Evolutionary conservation across 2,888 invertebrate species (phyloP), one percentile per base, ranked within the genome.

Genomic region (Imbricaverruca yamaguchii): DNA sequence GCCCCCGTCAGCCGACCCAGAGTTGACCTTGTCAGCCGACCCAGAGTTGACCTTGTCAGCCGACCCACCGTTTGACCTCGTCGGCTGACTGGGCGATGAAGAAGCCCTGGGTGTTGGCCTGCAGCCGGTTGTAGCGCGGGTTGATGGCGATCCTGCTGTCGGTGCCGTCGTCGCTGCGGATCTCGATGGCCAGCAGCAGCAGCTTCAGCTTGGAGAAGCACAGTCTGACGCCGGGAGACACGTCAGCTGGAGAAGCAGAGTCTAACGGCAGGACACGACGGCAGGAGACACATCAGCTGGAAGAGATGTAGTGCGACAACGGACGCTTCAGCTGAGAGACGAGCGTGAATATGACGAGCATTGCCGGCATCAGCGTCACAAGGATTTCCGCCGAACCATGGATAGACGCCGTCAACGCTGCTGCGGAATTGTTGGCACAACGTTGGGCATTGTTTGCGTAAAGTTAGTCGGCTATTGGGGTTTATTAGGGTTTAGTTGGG

Each of bases 61-160:
- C 55, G 7, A 39, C 80, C 77, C 39, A 39, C 99, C 98, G 93
- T 91, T 99, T 99, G 74, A 99, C 99, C 91, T 99, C 99, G 89
- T 99, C 99, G 81, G 99, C 98, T 85, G 98, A 98, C 89, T 99
- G 99, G 85, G 99, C 99, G 88, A 99, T 99, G 89, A 99, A 99
- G 91, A 99, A 99, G 85, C 99, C 99, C 90, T 99, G 98, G 84
- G 99, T 99, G 88, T 97, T 98, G 82, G 97, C 94, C 87, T 96
- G 95, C 85, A 99, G 98, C 89, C 96, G 97, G 85, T 95, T 96
- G 85, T 93, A 95, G 84, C 96, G 91, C 78, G 99, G 99, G 90
- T 99, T 99, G 86, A 99, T 99, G 82, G 98, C 97, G 86, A 99
- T 98, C 89, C 98, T 98, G 87, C 96, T 96, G 88, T 97, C 97